Conservation (phyloP, 2,113 vertebrate species). For the Calidris pygmaea region DNA sequence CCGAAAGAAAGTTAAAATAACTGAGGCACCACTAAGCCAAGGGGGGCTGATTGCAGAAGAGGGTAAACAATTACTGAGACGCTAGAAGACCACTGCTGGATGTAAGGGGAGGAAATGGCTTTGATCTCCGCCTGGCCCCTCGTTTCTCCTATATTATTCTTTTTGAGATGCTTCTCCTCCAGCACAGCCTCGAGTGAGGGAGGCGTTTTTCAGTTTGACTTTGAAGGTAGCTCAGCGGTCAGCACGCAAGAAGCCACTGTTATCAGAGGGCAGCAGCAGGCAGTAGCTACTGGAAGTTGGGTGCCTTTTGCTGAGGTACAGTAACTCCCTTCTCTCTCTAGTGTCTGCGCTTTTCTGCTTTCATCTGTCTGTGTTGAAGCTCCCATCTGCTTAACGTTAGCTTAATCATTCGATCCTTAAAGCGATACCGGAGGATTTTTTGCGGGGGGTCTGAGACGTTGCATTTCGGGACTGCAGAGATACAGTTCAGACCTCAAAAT, state of each 20-base stretch:
- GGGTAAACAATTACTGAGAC: conserved; percentile 43
- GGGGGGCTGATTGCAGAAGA: conserved; percentile 54
- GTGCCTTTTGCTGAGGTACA: conserved; percentile 73
- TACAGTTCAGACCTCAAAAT: conserved; percentile 11
- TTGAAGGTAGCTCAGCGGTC: conserved; percentile 76
- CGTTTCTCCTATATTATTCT: conserved; percentile 61
- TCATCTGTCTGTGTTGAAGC: conserved; percentile 13
- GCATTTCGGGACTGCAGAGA: background rate
- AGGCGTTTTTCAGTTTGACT: conserved; percentile 70
- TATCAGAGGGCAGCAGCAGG: conserved; percentile 67
- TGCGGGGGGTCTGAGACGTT: background rate
- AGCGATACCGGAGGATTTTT: background rate
- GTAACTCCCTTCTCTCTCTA: conserved; percentile 53
- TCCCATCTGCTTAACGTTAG: conserved; percentile 4
- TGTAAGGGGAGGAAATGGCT: conserved; percentile 74
- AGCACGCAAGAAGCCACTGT: conserved; percentile 68
- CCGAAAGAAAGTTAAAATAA: conserved; percentile 64
- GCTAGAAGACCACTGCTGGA: conserved; percentile 56
- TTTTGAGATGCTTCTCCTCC: conserved; percentile 66
- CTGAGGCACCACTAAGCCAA: conserved; percentile 61
- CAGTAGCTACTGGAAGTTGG: conserved; percentile 62
- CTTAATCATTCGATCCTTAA: conserved; percentile 17
- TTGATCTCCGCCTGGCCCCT: conserved; percentile 62
- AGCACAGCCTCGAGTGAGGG: conserved; percentile 56
- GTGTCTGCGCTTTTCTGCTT: conserved; percentile 39